phyloP scores from a whole-genome alignment of 2,888 invertebrate species.

The Heliconius cydno region DNA sequence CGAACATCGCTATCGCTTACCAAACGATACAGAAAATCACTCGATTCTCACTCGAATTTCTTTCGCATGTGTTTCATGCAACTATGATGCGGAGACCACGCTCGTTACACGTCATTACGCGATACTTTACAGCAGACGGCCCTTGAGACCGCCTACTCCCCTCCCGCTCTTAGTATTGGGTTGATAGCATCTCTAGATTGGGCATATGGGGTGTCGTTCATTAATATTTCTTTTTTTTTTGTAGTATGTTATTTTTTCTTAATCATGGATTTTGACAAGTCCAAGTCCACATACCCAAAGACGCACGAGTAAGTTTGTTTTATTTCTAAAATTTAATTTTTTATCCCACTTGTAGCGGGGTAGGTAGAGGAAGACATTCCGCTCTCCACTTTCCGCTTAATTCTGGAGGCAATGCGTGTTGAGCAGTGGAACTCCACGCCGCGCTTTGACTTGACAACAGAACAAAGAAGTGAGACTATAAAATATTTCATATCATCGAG shows the following conservation, averaged over 20 bases:
- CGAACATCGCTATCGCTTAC: conserved; percentile 50
- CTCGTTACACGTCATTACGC: conserved; percentile 84
- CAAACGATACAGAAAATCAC: conserved; percentile 48
- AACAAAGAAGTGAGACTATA: too few relatives aligned
- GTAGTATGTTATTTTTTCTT: background rate
- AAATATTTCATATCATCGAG: too few relatives aligned
- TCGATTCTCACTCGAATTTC: conserved; percentile 47
- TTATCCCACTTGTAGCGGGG: too few relatives aligned
- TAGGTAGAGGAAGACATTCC: too few relatives aligned
- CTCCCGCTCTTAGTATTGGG: conserved; percentile 49
- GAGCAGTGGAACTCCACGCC: too few relatives aligned
- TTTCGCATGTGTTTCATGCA: conserved; percentile 58
- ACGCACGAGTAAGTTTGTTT: too few relatives aligned
- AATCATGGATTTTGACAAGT: too few relatives aligned
- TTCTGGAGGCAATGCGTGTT: too few relatives aligned
- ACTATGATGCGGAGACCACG: conserved; percentile 67
- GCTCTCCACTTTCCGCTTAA: too few relatives aligned
- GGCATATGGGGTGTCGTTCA: conserved; percentile 43
- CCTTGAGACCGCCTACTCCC: conserved; percentile 78
- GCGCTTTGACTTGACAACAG: too few relatives aligned
- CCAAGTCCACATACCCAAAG: too few relatives aligned
- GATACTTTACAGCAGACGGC: conserved; percentile 83
- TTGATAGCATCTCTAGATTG: conserved; percentile 58
- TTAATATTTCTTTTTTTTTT: background rate
- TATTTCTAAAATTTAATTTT: too few relatives aligned